Base-by-base conservation (phyloP, 2,888 invertebrate genomes). In the Drosophila meridionalis region DNA sequence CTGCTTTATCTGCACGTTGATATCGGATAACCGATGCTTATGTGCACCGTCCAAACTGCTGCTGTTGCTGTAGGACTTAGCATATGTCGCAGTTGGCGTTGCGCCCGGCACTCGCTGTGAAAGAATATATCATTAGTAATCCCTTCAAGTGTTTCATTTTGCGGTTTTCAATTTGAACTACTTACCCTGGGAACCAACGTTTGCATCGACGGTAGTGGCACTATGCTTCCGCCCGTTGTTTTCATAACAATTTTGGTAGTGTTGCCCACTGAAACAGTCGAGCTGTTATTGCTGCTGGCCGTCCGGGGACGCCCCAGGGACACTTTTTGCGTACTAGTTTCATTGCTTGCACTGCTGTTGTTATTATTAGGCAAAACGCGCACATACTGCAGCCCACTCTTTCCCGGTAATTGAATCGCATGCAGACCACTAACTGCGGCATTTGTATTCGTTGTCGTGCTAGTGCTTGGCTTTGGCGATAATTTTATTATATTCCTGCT, bases 381-480 rank as follows among this genome's bases (percentile, higher is more conserved):
- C n/a, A 96, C 95, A 90, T 95, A 96, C 86, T 96, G 96, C 70
- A 96, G 94, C 3, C 93, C 92, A 70, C 81, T 63, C 60, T 94
- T 92, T 42, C 92, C 92, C 0, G 92, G 76, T 38, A 93, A 68
- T 73, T 93, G 92, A 53, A 93, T 88, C 0, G 93, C 82, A 66
- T 93, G 92, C 36, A 93, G n/a, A 2, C 79, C 67, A 45, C 65
- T 62, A 45, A 89, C 75, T 14, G 57, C 20, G 12, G 50, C 32
- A 3, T 58, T 28, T 36, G 85, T n/a, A 40, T 53, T 47, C 2
- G 82, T 38, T 3, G 57, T 28, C 30, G 75, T 28, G 7, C 38
- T 73, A 11, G 61, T 34, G 2, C 56, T 32, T 20, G 88, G 32
- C 56, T 91, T 92, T 4, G 91, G 91, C 2, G 92, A 91, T 9